Base-by-base conservation (phyloP, 2,797 vertebrate species). In the Pipistrellus pygmaeus region DNA sequence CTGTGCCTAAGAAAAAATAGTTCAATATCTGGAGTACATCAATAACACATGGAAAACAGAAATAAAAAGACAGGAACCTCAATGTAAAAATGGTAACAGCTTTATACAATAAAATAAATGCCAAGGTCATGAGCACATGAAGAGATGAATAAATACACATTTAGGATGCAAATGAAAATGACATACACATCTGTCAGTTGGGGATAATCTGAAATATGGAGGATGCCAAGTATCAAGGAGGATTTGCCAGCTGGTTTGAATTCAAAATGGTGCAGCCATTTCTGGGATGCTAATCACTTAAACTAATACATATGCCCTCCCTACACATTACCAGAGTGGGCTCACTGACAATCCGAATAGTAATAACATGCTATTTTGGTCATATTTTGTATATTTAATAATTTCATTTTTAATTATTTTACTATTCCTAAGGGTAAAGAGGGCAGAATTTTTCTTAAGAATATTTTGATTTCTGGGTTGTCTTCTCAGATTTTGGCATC, bases 311-410 rank as follows among this genome's bases (percentile, higher is more conserved):
- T 3, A 55, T 30, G 15, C 10, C 51, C n/a, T 53, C 20, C 15
- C 20, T 53, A 55, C 30, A 66, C 8, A 4, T 51, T 27, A 75
- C 2, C 30, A 78, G 11, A 14, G 11, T 38, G 4, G 55, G 15
- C 15, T 71, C 10, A 38, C 18, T 64, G 32, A 91, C 35, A 53
- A 44, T 60, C 17, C 51, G 18, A 95, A 78, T 72, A 55, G 4
- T 25, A 72, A 48, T 27, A 38, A 20, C 30, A 53, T 71, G 18
- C 13, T 18, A 35, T 69, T 88, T 91, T 51, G 18, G 8, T 35
- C 7, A 35, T 72, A 55, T 92, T 88, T 81, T 90, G 32, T 94
- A 57, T 41, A 66, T 71, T 32, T 77, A 84, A 83, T 64, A 14
- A 30, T 71, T 25, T 72, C 44, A 12, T 32, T 44, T 76, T 72